Percentiles rank a stretch among this genome's conserved stretches.
These are phyloP conservation scores for Watersipora subatra DNA, from an alignment of 1,140 invertebrate species.

Conservation along the genomic window DNA sequence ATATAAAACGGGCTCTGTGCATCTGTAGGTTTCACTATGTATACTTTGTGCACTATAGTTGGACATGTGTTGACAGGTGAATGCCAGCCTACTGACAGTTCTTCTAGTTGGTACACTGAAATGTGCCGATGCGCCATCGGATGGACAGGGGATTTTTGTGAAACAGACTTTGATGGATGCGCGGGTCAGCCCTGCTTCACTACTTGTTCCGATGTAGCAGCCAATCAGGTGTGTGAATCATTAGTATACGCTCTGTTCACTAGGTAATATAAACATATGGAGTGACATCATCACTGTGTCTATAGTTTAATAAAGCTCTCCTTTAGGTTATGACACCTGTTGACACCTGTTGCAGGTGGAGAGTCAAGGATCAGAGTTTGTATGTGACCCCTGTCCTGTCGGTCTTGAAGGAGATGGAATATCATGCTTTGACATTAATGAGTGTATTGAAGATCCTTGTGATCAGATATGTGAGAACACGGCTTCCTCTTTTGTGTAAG, in stretches of 20 bases:
- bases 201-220: background rate
- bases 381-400: background rate
- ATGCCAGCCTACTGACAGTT: too few relatives aligned
- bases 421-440: background rate
- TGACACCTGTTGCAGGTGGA: background rate
- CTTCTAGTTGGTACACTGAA: background rate
- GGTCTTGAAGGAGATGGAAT: background rate
- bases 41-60: too few relatives aligned
- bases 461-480: background rate
- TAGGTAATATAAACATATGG: too few relatives aligned
- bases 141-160: background rate
- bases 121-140: background rate
- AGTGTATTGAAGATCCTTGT: background rate
- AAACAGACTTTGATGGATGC: background rate
- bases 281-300: too few relatives aligned
- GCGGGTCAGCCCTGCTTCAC: background rate
- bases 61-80: too few relatives aligned
- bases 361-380: background rate
- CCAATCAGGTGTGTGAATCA: too few relatives aligned
- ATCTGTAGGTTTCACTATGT: too few relatives aligned
- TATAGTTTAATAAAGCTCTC: too few relatives aligned
- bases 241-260: too few relatives aligned
- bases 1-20: too few relatives aligned
- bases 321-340: too few relatives aligned
- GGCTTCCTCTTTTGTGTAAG: background rate